These are phyloP conservation scores for Hippopotamyrus pictus DNA, from an alignment of 2,797 vertebrate genomes.

Conservation along the genomic window DNA sequence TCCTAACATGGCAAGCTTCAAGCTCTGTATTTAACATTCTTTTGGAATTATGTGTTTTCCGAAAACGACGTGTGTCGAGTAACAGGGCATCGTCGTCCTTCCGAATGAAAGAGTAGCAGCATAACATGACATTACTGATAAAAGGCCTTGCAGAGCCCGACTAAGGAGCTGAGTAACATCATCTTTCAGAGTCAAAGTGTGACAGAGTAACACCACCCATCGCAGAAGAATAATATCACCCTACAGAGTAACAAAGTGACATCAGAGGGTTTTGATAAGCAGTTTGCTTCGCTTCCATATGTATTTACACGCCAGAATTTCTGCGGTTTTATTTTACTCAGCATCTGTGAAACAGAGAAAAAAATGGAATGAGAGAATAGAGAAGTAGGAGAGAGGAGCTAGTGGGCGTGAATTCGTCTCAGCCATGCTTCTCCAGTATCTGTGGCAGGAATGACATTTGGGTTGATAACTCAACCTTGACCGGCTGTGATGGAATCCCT, in stretches of 20 bases:
- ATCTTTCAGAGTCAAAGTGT: not conserved
- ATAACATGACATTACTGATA: not conserved
- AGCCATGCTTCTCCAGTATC: not conserved
- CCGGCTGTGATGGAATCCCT: slow-evolving; percentile 61
- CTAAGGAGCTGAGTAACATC: not conserved
- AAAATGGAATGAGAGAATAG: not conserved
- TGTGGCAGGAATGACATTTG: slow-evolving; percentile 48
- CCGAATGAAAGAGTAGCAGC: not conserved
- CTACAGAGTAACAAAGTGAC: not conserved
- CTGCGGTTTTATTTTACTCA: not conserved
- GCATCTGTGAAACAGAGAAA: not conserved
- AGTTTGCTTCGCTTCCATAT: not conserved
- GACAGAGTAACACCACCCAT: not conserved
- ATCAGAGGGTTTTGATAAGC: not conserved
- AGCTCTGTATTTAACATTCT: not conserved
- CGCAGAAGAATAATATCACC: not conserved
- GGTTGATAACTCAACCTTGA: slow-evolving; percentile 60
- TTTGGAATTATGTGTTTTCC: not conserved
- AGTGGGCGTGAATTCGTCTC: not conserved
- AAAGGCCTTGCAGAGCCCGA: not conserved
- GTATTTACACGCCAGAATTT: not conserved
- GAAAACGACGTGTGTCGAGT: not conserved
- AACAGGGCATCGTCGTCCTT: not conserved
- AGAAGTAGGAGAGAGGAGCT: not conserved
- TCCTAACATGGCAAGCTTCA: not conserved